Conservation (phyloP, 2,113 vertebrate genomes). For the Balaenoptera acutorostrata region DNA sequence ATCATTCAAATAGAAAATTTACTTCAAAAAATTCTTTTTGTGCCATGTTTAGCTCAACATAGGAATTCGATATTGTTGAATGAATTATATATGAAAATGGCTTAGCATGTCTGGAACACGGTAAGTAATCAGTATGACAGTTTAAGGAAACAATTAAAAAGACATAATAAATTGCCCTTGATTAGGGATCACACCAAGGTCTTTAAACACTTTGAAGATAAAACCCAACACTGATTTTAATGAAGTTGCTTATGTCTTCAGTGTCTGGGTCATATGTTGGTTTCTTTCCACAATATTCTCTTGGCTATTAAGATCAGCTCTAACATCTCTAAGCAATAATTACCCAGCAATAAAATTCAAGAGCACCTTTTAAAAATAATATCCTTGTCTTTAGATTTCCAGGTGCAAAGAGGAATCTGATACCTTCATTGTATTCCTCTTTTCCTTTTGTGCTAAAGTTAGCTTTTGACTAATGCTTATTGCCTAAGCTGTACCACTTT, state of each 20-base stretch:
- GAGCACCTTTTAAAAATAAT: background rate
- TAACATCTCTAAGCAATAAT: background rate
- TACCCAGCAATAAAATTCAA: background rate
- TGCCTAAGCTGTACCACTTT: background rate
- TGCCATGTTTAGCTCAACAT: background rate
- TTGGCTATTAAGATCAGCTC: background rate
- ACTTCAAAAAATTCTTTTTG: background rate
- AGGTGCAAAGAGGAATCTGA: background rate
- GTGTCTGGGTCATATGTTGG: accelerated
- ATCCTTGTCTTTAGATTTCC: background rate
- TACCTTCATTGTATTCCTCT: background rate
- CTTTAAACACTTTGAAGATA: background rate
- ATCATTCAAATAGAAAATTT: background rate
- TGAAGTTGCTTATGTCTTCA: background rate
- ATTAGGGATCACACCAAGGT: background rate
- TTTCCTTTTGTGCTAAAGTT: background rate
- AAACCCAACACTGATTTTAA: background rate
- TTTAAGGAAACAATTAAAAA: background rate
- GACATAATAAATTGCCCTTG: background rate
- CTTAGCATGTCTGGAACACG: background rate
- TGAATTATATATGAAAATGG: background rate
- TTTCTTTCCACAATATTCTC: background rate
- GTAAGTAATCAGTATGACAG: background rate
- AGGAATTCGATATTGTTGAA: background rate
- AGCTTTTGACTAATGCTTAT: background rate